A percentile compares a stretch with the other conserved stretches of the same genome.
Evolutionary conservation across 1,140 invertebrate species (phyloP).

Genomic region (Andrena cerasifolii): DNA sequence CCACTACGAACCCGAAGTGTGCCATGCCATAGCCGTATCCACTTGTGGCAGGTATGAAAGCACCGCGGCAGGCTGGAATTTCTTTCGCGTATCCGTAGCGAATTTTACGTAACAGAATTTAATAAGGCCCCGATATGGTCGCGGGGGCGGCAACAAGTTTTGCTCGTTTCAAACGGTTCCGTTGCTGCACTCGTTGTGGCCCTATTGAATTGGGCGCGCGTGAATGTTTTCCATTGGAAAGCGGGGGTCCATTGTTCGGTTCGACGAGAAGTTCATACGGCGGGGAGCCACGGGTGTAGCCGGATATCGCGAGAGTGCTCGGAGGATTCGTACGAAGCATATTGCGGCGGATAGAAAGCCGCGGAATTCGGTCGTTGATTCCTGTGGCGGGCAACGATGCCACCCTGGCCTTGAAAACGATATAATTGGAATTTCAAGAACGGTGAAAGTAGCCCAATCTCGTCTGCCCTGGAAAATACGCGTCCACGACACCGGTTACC

Average conservation of each 20-base stretch:
- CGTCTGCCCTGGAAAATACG: background rate
- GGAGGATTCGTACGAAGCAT: background rate
- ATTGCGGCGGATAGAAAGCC: conserved; percentile 22
- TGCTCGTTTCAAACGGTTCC: background rate
- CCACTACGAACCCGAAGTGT: no score
- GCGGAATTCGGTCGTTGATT: conserved; percentile 26
- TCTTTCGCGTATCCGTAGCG: background rate
- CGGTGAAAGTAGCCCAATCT: conserved; percentile 36
- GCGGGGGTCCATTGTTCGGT: conserved; percentile 10
- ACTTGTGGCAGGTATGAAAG: no score
- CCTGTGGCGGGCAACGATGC: no score
- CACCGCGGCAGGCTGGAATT: background rate
- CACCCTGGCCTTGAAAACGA: conserved; percentile 23
- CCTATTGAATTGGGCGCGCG: conserved; percentile 7
- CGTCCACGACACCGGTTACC: background rate
- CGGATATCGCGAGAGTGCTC: background rate
- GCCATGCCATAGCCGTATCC: no score
- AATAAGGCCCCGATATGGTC: background rate
- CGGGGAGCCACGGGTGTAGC: background rate
- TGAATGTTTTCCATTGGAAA: conserved; percentile 18
- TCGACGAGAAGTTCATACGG: conserved; percentile 9
- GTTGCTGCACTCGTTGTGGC: conserved; percentile 28
- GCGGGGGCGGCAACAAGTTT: background rate
- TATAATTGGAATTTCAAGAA: conserved; percentile 33
- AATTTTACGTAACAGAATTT: conserved; percentile 27